A percentile compares a stretch with the other conserved stretches of the same genome.
Evolutionary conservation across 37 sponge, comb jelly and placozoan species (phyloP).

Genomic region (Amphimedon queenslandica): DNA sequence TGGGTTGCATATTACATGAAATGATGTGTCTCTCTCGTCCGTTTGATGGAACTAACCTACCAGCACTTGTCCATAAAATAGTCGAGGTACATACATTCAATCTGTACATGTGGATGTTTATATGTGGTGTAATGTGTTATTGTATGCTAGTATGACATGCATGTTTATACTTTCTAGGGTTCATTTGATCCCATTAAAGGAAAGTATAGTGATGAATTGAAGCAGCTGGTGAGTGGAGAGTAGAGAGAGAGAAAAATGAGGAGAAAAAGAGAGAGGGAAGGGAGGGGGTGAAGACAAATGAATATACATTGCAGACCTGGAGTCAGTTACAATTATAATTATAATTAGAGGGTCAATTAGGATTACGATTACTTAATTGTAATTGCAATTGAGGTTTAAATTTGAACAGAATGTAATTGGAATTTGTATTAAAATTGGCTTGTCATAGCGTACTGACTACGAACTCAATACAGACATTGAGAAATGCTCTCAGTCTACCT

Average conservation of each 20-base stretch:
- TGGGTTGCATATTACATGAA: constrained; percentile 68
- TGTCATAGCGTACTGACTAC: too few species aligned
- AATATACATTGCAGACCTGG: too few species aligned
- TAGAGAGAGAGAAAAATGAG: not conserved
- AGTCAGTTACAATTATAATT: too few species aligned
- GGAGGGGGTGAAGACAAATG: too few species aligned
- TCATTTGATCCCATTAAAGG: constrained; percentile 63
- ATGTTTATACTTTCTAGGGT: constrained; percentile 21
- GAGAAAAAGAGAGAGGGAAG: not conserved
- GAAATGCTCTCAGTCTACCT: too few species aligned
- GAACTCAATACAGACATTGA: too few species aligned
- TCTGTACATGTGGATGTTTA: not conserved
- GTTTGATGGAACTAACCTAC: constrained; percentile 93
- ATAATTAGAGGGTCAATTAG: too few species aligned
- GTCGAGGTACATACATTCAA: constrained; percentile 52
- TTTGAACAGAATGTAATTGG: too few species aligned
- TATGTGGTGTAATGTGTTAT: not conserved
- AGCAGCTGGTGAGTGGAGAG: constrained; percentile 47
- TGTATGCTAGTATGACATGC: constrained; percentile 4
- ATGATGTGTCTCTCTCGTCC: constrained; percentile 81
- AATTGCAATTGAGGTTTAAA: too few species aligned
- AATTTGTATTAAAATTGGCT: too few species aligned
- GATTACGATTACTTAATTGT: too few species aligned
- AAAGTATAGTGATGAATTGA: constrained; percentile 71
- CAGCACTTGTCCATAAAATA: constrained; percentile 93